These are phyloP conservation scores for Prenolepis imparis DNA, from an alignment of 2,888 invertebrate genomes.

Conservation along the genomic window DNA sequence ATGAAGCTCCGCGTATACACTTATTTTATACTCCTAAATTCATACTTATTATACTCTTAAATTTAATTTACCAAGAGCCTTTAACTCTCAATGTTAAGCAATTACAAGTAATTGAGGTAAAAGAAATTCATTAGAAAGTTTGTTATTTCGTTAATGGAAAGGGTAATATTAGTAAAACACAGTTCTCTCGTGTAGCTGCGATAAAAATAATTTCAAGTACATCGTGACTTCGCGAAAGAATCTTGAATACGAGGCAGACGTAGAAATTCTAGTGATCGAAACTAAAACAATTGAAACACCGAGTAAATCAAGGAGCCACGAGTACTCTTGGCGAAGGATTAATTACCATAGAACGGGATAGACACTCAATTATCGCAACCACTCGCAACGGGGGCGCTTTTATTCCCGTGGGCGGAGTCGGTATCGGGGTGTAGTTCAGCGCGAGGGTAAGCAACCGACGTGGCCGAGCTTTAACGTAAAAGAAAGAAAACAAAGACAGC, in stretches of 20 bases:
- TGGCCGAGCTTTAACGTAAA: slow-evolving; percentile 49
- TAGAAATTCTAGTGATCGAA: not conserved
- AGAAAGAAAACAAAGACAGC: slow-evolving; percentile 48
- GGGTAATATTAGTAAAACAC: not conserved
- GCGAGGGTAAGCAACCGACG: slow-evolving; percentile 36
- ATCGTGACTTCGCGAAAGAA: not conserved
- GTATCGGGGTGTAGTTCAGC: slow-evolving; percentile 41
- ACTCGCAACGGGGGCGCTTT: slow-evolving; percentile 50
- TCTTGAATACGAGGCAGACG: not conserved
- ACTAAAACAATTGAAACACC: slow-evolving; percentile 10
- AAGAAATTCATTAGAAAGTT: not conserved
- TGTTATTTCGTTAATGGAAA: not conserved
- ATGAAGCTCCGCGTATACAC: not conserved
- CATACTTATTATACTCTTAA: slow-evolving; percentile 17
- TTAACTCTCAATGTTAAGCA: not conserved
- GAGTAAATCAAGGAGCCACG: slow-evolving; percentile 1
- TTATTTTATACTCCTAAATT: not conserved
- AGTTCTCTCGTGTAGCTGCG: not conserved
- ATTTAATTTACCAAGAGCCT: not conserved
- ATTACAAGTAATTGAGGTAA: slow-evolving; percentile 15
- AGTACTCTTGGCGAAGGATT: slow-evolving; percentile 48
- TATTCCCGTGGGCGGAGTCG: slow-evolving; percentile 37
- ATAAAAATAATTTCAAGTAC: slow-evolving; percentile 9
- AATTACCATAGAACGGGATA: slow-evolving; percentile 59
- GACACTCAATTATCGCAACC: slow-evolving; percentile 65